Evolutionary conservation across 2,797 vertebrate species (phyloP), one percentile per base, ranked within the genome.

Genomic region (Clamator glandarius): DNA sequence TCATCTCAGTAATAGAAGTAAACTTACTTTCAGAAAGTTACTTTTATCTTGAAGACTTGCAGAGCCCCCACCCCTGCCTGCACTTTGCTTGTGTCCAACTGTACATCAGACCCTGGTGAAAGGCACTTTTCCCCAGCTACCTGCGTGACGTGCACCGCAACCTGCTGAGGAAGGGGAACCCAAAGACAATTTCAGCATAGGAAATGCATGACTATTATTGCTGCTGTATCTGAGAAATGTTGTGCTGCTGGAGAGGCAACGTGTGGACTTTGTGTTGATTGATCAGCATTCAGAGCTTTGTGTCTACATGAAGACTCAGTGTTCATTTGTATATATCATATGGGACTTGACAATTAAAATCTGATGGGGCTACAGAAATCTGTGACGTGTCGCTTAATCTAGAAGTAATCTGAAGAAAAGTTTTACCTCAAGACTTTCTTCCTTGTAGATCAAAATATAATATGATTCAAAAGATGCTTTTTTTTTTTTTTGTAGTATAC

Each of bases 141-240:
- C 1, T 3, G 33, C 0, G 0, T 25, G n/a, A 7, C 26, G 3
- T 5, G 31, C 12, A 10, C 64, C 9, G 50, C 33, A 62, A 46
- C 36, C 83, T 64, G 28, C 64, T 6, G 26, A 21, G 63, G 46
- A 86, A 42, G 17, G 42, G 69, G 16, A 72, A 24, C 46, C 8
- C 4, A 66, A 41, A 58, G 29, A 36, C 58, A 25, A 2, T 17
- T 50, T 21, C 2, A 6, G 61, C 2, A 1, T 6, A 39, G 41
- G 33, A 68, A 81, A 44, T 4, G 7, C 8, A 2, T 13, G 18
- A 1, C 9, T 36, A 3, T 59, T 59, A 41, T 33, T 52, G 12
- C 26, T 13, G 54, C 39, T 6, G 23, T 23, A 54, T 72, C 48
- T 78, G 68, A 70, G 72, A 82, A 85, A 44, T 7, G 15, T 41